Percentiles rank a stretch among this genome's conserved stretches.
phyloP scores from a whole-genome alignment of 2,113 vertebrate genomes.

The Mixornis gularis region DNA sequence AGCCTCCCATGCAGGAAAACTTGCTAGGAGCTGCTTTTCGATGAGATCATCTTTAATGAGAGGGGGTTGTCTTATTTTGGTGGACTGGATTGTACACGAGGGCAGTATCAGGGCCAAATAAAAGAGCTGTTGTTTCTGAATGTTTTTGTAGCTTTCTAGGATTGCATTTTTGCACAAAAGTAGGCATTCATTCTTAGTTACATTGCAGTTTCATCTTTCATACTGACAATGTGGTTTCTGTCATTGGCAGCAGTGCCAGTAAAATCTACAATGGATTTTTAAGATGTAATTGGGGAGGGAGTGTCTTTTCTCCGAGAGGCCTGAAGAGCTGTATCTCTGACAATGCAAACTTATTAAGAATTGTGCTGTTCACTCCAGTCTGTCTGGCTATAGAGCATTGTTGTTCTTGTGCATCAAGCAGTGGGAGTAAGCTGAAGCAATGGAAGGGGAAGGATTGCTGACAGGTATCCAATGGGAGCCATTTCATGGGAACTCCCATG shows the following conservation, averaged over 20 bases:
- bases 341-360: neutral
- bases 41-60: slow-evolving; percentile 14
- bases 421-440: neutral
- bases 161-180: neutral
- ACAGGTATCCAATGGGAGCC: neutral
- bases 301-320: neutral
- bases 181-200: neutral
- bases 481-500: neutral
- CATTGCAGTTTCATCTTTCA: neutral
- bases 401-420: neutral
- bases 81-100: neutral
- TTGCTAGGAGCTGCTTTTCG: neutral
- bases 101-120: neutral
- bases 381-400: neutral
- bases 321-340: neutral
- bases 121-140: slow-evolving; percentile 12
- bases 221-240: neutral
- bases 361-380: neutral
- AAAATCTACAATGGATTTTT: neutral
- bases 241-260: neutral
- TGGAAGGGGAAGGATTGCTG: neutral
- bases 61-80: neutral
- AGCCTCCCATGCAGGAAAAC: neutral
- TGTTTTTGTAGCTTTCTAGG: slow-evolving; percentile 10
- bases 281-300: neutral